phyloP scores from a whole-genome alignment of 2,113 vertebrate genomes.

The Oriolus oriolus region DNA sequence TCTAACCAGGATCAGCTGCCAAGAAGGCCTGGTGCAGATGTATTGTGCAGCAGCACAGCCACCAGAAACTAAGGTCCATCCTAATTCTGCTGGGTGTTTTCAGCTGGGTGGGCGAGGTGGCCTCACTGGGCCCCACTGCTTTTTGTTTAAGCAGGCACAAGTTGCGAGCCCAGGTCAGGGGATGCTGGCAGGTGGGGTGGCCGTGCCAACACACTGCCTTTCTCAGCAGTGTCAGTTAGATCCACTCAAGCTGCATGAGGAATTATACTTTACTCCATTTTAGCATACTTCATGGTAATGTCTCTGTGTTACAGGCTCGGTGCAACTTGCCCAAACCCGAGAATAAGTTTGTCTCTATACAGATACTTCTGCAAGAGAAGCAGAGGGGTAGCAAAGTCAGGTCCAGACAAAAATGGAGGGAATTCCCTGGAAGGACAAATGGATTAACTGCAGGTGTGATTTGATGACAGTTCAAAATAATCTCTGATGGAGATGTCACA shows the following conservation, averaged over 20 bases:
- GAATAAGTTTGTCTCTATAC: neutral
- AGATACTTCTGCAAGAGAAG: neutral
- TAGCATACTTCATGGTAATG: neutral
- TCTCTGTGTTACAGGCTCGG: neutral
- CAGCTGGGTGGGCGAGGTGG: neutral
- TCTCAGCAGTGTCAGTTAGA: neutral
- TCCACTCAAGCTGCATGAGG: neutral
- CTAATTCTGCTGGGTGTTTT: neutral
- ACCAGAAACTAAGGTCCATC: neutral
- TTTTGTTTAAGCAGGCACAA: fast-evolving
- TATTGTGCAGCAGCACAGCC: fast-evolving
- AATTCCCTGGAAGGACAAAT: neutral
- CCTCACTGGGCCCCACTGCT: fast-evolving
- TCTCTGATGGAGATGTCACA: neutral
- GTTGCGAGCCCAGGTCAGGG: fast-evolving
- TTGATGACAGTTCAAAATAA: neutral
- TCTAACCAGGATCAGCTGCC: neutral
- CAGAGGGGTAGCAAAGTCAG: neutral
- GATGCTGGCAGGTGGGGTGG: neutral
- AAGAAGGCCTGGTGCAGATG: neutral
- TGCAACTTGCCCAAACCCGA: neutral
- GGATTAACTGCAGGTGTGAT: neutral
- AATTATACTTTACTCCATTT: neutral
- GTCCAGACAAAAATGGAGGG: neutral
- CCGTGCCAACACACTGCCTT: neutral